Conservation (phyloP, 1,140 invertebrate species). For the Dicyema japonicum region DNA sequence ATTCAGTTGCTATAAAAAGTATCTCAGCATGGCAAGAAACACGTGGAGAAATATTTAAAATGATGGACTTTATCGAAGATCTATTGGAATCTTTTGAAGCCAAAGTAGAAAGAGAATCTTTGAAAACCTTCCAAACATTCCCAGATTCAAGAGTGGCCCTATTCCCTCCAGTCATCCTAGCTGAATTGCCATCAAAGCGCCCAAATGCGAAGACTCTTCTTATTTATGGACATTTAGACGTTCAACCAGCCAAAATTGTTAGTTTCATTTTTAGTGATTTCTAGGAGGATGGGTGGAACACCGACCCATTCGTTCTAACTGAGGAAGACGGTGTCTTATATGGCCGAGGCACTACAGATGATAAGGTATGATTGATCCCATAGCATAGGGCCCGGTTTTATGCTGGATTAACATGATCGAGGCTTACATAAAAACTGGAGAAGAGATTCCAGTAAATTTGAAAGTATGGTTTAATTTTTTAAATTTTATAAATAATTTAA, state of each 20-base stretch:
- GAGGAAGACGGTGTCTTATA: conserved; percentile 60
- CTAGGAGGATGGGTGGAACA: conserved; percentile 59
- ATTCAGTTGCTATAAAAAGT: too few relatives aligned
- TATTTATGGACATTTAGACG: conserved; percentile 85
- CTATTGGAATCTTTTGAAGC: too few relatives aligned
- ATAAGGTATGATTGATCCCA: conserved; percentile 42
- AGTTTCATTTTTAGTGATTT: conserved; percentile 3
- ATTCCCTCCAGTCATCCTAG: too few relatives aligned
- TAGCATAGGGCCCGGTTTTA: conserved; percentile 25
- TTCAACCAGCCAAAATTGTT: conserved; percentile 50
- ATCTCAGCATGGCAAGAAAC: too few relatives aligned
- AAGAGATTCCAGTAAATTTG: conserved; percentile 50
- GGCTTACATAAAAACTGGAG: conserved; percentile 36
- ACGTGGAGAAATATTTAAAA: too few relatives aligned
- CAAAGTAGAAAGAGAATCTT: too few relatives aligned
- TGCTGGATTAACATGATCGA: conserved; percentile 74
- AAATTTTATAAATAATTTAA: too few relatives aligned
- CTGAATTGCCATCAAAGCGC: conserved; percentile 5
- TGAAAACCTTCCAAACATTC: too few relatives aligned
- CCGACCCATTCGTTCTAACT: conserved; percentile 57
- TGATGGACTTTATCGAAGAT: too few relatives aligned
- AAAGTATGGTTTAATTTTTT: conserved; percentile 33
- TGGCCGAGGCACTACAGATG: conserved; percentile 63
- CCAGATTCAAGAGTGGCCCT: too few relatives aligned
- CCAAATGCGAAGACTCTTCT: conserved; percentile 51